Base-by-base conservation (phyloP, 2,888 invertebrate genomes). In the Isoperla grammatica region DNA sequence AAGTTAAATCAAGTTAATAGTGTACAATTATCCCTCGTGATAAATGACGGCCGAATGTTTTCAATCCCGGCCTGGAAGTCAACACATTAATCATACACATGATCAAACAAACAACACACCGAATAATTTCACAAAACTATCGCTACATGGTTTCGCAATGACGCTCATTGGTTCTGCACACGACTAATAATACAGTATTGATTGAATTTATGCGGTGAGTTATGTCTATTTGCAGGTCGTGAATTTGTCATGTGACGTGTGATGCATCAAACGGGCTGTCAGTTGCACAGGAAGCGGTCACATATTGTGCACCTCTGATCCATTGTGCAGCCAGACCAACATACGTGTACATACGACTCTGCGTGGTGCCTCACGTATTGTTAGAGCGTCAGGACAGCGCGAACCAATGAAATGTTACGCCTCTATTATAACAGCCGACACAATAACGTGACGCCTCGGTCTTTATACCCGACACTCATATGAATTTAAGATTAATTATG, bases 181-280 rank as follows among this genome's bases (percentile, higher is more conserved):
- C n/a, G n/a, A n/a, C n/a, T n/a, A n/a, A n/a, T 6, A 40, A 40
- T 12, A 40, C 15, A 40, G 3, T 40, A 40, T 40, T 40, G 42
- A 40, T 40, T 40, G 42, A 29, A 29, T 6, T 29, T 8, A 8
- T 29, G 8, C 29, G 29, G 29, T 29, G 29, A 29, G 29, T 29
- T 29, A 29, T 29, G 42, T 40, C n/a, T 40, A 40, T 40, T 40
- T 13, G 42, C 42, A 40, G 42, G n/a, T 13, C 42, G 15, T 12
- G 42, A 12, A 13, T 40, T 13, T 40, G 42, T 40, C 42, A 40
- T 12, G 15, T 40, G 42, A 13, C 11, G 15, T 40, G 55, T 35
- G 56, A 60, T 60, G 59, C 55, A 60, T 60, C 59, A 60, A 53
- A 40, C 39, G 19, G 29, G 40, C 59, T 60, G 59, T 60, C 59